phyloP scores from a whole-genome alignment of 30 jellyfish, hydroid and myxozoan species.

The Turritopsis dohrnii region DNA sequence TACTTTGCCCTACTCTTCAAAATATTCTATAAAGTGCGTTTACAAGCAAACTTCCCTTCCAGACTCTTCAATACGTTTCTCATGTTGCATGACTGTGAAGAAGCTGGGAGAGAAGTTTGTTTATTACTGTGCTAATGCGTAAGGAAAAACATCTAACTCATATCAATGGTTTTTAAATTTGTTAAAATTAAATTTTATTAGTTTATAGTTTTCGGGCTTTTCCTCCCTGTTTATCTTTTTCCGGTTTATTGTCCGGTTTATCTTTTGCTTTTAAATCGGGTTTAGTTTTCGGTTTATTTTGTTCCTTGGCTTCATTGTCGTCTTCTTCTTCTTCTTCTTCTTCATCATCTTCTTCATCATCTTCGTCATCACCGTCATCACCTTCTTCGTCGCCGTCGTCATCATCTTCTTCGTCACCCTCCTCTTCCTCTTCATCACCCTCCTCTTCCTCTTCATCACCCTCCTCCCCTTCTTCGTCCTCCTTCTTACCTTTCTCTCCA shows the following conservation, averaged over 20 bases:
- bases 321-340: conserved; percentile 23
- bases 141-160: background rate
- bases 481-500: background rate
- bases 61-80: background rate
- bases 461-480: background rate
- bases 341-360: conserved; percentile 27
- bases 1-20: background rate
- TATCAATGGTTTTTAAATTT: too few relatives aligned
- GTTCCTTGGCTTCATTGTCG: conserved; percentile 21
- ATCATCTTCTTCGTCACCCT: background rate
- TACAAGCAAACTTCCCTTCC: background rate
- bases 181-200: background rate
- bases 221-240: background rate
- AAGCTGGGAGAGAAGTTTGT: background rate
- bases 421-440: background rate
- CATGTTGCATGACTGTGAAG: background rate
- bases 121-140: background rate
- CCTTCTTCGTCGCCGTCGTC: conserved; percentile 9
- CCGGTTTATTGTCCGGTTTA: background rate
- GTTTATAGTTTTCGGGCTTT: background rate
- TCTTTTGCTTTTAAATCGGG: background rate
- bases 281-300: background rate
- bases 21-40: background rate
- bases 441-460: conserved; percentile 4
- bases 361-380: conserved; percentile 7